Evolutionary conservation across 30 jellyfish, hydroid and myxozoan genomes (phyloP).

Genomic region (Turritopsis dohrnii): DNA sequence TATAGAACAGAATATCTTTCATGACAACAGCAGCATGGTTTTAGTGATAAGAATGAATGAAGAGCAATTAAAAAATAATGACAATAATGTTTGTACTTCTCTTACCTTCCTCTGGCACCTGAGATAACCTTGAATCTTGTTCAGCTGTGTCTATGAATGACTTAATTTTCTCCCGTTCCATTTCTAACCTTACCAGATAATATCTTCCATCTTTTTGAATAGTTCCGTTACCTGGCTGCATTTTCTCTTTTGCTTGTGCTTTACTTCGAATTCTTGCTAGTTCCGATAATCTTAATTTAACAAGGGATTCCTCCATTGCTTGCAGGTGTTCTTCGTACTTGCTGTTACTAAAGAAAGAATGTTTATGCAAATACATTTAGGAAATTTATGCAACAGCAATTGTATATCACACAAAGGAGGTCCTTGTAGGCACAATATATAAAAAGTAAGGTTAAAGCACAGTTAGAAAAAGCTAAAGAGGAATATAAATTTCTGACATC

Average conservation of each 20-base stretch:
- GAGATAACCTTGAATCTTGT: constrained; percentile 51
- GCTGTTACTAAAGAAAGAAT: constrained; percentile 1
- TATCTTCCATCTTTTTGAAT: constrained; percentile 72
- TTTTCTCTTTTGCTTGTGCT: constrained; percentile 9
- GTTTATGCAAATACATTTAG: not conserved
- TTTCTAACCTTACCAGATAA: constrained; percentile 52
- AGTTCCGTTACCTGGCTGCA: constrained; percentile 6
- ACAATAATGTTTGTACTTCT: not conserved
- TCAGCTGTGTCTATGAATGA: constrained; percentile 60
- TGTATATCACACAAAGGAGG: no score
- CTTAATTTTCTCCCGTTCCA: constrained; percentile 48
- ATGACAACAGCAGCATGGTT: not conserved
- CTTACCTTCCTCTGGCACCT: constrained; percentile 78
- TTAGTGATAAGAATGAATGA: not conserved
- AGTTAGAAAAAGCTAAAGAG: no score
- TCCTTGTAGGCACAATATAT: no score
- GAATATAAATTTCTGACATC: no score
- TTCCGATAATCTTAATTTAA: constrained; percentile 7
- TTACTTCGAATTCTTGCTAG: constrained; percentile 5
- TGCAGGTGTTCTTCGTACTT: constrained; percentile 3
- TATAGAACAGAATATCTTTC: not conserved
- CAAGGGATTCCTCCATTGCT: constrained; percentile 14
- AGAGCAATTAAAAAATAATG: not conserved
- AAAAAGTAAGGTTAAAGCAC: no score
- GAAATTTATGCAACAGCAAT: no score